These are phyloP conservation scores for Idaea dimidiata DNA, from an alignment of 2,888 invertebrate genomes.

Conservation along the genomic window DNA sequence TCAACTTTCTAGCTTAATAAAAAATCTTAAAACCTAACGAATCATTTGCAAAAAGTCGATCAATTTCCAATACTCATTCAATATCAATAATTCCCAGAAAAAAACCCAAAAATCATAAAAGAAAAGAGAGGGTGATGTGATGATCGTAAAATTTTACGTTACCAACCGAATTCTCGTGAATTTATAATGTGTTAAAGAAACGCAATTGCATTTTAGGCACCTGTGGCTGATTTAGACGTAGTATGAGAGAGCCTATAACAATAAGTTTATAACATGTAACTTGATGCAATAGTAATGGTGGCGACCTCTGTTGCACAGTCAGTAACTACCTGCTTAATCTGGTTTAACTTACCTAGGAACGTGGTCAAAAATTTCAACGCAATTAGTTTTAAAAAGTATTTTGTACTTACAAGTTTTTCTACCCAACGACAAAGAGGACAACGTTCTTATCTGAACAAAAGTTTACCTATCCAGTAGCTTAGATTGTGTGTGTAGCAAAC, in stretches of 20 bases:
- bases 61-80: background rate
- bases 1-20: too few species aligned
- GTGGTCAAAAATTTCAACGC: background rate
- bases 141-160: background rate
- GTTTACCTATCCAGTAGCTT: constrained; percentile 11
- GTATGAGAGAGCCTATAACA: background rate
- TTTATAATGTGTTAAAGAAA: background rate
- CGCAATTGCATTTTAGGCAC: constrained; percentile 4
- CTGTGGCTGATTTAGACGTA: constrained; percentile 5
- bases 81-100: background rate
- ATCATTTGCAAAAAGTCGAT: background rate
- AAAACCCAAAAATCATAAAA: constrained; percentile 3
- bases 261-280: background rate
- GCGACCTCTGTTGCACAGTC: too few species aligned
- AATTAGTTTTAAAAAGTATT: background rate
- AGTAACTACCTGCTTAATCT: too few species aligned
- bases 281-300: background rate
- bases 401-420: constrained; percentile 4
- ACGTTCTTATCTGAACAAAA: background rate
- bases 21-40: background rate
- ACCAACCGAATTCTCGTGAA: background rate
- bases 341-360: too few species aligned
- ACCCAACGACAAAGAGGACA: background rate
- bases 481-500: constrained; percentile 20
- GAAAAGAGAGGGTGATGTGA: background rate